Evolutionary conservation across 1,140 invertebrate genomes (phyloP).

Genomic region (Eubasilissa regina): DNA sequence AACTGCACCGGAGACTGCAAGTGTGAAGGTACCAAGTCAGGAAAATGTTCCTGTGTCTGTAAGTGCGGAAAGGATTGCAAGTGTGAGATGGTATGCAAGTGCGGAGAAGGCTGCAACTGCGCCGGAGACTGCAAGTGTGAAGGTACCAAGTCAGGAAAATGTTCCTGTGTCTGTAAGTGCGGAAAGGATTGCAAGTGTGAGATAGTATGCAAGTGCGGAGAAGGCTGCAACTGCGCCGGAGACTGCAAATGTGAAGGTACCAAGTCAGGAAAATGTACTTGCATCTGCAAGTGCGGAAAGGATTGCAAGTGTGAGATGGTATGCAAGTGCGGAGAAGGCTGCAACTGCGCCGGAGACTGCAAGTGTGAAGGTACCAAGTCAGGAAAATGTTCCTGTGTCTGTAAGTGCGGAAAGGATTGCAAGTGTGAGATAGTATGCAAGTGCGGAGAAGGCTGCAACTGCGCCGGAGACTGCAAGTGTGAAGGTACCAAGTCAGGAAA

Average conservation of each 20-base stretch:
- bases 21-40: constrained; percentile 54
- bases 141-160: constrained; percentile 17
- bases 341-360: constrained; percentile 62
- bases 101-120: constrained; percentile 55
- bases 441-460: constrained; percentile 60
- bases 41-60: constrained; percentile 49
- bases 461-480: constrained; percentile 54
- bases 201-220: constrained; percentile 18
- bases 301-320: constrained; percentile 43
- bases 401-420: constrained; percentile 50
- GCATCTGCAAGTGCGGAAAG: constrained; percentile 50
- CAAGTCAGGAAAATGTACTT: constrained; percentile 16
- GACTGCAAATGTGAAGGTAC: constrained; percentile 62
- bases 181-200: constrained; percentile 47
- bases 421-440: constrained; percentile 59
- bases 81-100: constrained; percentile 28
- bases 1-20: constrained; percentile 60
- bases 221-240: constrained; percentile 57
- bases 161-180: constrained; percentile 49
- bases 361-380: constrained; percentile 60
- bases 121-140: constrained; percentile 63
- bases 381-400: constrained; percentile 35
- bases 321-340: constrained; percentile 28
- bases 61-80: constrained; percentile 52
- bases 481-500: constrained; percentile 34